Evolutionary conservation across 37 sponge, comb jelly and placozoan genomes (phyloP), one percentile per base, ranked within the genome.

Genomic region (Lycopodina hypogea): DNA sequence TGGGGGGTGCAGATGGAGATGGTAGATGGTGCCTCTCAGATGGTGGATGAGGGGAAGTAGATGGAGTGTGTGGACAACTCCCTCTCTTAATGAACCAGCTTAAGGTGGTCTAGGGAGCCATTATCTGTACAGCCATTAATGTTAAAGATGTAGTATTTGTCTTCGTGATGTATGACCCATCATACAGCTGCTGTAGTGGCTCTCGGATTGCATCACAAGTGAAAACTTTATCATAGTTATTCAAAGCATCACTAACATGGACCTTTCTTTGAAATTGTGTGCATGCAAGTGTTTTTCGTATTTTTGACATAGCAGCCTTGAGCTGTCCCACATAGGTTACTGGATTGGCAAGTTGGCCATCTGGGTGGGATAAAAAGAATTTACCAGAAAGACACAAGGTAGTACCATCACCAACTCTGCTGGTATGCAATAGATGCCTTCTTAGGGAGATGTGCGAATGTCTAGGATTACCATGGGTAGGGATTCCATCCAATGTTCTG

Each of bases 361-460:
- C 33, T 19, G 33, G 28, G 32, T 39, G 24, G 23, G 85, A 45
- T 29, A 30, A 26, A 65, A 91, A 83, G 74, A 81, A 91, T 78
- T 83, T 80, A 32, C 92, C 92, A 6, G 92, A 87, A 42, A 86
- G 84, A 7, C 87, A 56, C 23, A 91, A 71, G 9, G 84, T 91
- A 14, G 87, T 86, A 67, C 91, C 91, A 79, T 91, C 34, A 83
- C 80, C 76, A 91, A 45, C 72, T 91, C 91, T 21, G 91, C 87
- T 38, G 80, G 66, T 19, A 76, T 91, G 38, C 73, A 78, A 26
- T 28, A 23, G 11, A 91, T n/a, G 53, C 86, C 91, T 26, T 79
- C 80, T 61, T 86, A 82, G 39, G 82, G 51, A 28, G 87, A 65
- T 55, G 87, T 73, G 26, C 91, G 76, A 24, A 91, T 83, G 19